Evolutionary conservation across 2,888 invertebrate genomes (phyloP).

Genomic region (Ctena decussata): DNA sequence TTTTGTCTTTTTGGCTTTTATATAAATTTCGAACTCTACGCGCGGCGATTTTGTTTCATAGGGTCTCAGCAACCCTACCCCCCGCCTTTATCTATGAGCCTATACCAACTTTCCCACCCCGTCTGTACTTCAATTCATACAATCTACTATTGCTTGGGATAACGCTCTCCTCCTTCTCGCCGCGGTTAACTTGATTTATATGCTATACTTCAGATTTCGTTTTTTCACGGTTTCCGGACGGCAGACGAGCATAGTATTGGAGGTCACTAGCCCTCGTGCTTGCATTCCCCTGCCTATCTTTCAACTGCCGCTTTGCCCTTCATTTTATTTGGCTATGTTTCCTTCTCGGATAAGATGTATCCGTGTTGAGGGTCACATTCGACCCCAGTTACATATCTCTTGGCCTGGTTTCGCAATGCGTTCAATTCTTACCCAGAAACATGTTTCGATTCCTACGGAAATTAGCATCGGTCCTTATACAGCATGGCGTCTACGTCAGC

Average conservation of each 20-base stretch:
- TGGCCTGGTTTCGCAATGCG: neutral
- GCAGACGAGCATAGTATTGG: neutral
- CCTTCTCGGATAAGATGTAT: neutral
- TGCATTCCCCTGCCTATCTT: neutral
- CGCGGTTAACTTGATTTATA: neutral
- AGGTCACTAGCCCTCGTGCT: neutral
- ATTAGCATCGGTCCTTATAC: neutral
- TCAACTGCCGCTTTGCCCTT: neutral
- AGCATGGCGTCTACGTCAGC: neutral
- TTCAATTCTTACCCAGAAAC: neutral
- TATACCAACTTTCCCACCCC: neutral
- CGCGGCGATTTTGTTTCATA: neutral
- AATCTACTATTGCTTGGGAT: neutral
- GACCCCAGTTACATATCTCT: neutral
- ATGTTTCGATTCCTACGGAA: neutral
- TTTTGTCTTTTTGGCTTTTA: neutral
- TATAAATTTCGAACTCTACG: neutral
- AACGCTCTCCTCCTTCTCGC: neutral
- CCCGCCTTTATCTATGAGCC: neutral
- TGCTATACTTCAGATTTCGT: neutral
- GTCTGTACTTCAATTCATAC: neutral
- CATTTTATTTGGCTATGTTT: neutral
- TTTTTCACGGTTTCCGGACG: neutral
- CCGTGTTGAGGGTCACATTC: neutral
- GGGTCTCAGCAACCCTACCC: neutral